Base-by-base conservation (phyloP, 2,797 vertebrate genomes). In the Gallinago nigripennis region DNA sequence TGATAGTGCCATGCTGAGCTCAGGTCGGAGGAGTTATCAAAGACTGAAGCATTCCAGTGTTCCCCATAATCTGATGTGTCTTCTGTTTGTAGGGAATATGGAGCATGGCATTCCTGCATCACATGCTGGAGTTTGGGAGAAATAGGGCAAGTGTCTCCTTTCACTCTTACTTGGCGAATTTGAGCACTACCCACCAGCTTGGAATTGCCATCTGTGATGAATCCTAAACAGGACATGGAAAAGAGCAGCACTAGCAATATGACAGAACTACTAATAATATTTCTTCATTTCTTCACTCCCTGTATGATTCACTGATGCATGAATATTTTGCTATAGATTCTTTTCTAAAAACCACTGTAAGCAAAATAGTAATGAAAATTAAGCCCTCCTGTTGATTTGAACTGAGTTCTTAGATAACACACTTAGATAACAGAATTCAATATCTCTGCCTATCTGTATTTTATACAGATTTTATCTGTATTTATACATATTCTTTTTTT, bases 151-250 rank as follows among this genome's bases (percentile, higher is more conserved):
- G 98, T 98, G 93, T 97, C 96, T 86, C 97, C 98, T 92, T 90
- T 98, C 68, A 99, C 99, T 95, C 99, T 98, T 86, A 99, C 97
- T 97, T 99, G 99, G 54, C 99, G 99, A 80, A 99, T 97, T 83
- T 98, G 99, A 72, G 99, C 98, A 21, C 98, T 98, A 39, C 99
- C 99, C 81, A 99, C 98, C 88, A 99, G 97, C 96, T 99, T 99
- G 85, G 99, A 99, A 91, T 99, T 99, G 93, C 99, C 99, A 92
- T 99, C 99, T 33, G 99, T 99, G 96, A 99, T 98, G 94, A 99
- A 99, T 58, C 99, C 99, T 99, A 70, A 85, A 83, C 3, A 57
- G 70, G 75, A 77, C 71, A 89, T 33, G 46, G 64, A 94, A 88
- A 94, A 92, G 75, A 95, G 76, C 88, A 92, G 79, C 54, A 51